phyloP scores from a whole-genome alignment of 1,140 invertebrate species.

The Pachyrhynchus sulphureomaculatus region DNA sequence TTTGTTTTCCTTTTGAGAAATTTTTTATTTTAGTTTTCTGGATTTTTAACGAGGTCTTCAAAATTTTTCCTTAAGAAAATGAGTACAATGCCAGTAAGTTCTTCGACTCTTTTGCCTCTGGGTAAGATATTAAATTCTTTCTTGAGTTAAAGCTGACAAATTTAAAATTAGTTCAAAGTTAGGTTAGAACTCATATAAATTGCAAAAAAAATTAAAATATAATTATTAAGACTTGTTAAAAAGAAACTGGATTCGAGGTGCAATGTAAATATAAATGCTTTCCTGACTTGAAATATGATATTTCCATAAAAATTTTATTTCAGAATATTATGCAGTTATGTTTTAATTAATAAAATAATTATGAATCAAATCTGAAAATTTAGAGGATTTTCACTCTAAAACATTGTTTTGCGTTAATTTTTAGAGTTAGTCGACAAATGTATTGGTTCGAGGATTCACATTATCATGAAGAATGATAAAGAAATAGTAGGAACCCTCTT shows the following conservation, averaged over 20 bases:
- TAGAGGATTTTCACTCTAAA: neutral
- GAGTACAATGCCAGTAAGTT: slow-evolving; percentile 46
- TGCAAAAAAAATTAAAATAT: no score
- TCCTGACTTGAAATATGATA: slow-evolving; percentile 11
- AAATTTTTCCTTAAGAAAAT: slow-evolving; percentile 36
- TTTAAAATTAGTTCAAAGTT: no score
- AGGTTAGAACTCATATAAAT: no score
- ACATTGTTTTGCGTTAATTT: slow-evolving; percentile 2
- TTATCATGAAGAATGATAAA: slow-evolving; percentile 99
- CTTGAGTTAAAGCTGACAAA: no score
- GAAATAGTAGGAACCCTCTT: slow-evolving; percentile 97
- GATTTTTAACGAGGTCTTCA: no score
- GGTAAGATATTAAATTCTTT: slow-evolving; percentile 42
- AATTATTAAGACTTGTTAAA: no score
- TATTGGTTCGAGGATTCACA: slow-evolving; percentile 98
- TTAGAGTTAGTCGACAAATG: slow-evolving; percentile 99
- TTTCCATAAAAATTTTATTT: no score
- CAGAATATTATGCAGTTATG: no score
- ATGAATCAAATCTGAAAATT: neutral
- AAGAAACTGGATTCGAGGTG: no score
- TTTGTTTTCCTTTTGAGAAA: no score
- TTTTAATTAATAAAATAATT: no score
- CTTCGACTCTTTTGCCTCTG: slow-evolving; percentile 47
- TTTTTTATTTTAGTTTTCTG: no score
- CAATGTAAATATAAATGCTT: slow-evolving; percentile 6